Base-by-base conservation (phyloP, 2,113 vertebrate species). In the Osmerus eperlanus region DNA sequence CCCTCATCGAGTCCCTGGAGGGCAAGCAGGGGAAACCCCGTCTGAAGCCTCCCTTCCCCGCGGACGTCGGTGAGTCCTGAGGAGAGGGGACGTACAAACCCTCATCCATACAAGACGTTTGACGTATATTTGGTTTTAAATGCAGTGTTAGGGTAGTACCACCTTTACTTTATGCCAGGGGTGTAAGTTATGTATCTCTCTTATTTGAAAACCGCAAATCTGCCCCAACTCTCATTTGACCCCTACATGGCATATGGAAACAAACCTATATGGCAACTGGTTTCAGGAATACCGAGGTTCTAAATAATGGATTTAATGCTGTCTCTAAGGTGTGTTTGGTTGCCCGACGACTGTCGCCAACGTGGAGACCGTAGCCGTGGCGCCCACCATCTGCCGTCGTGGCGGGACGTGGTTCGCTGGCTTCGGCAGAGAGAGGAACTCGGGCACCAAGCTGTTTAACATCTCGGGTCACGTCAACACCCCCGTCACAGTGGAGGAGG, bases 11-110 rank as follows among this genome's bases (percentile, higher is more conserved):
- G 86, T 98, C 96, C 77, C 89, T 99, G 0, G 97, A 99, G 91
- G 97, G 97, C 73, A 99, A 99, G 83, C 97, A 99, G 91, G 97
- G 97, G 7, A 99, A 99, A 75, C 97, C 97, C 0, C 94, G 96
- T 2, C 93, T 99, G 56, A 99, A 99, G 87, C 97, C 97, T 0
- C 97, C 97, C 1, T 99, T 99, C 82, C 97, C 97, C 0, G 97
- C 96, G 0, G 96, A 97, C 0, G 94, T 99, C 32, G 97, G 95
- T 88, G 55, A 81, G 85, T 85, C 54, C 69, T 28, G 58, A 64
- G 16, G 29, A 16, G 61, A 14, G 16, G 9, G 23, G 25, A 25
- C 3, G 15, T 4, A 29, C 3, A 6, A 23, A 64, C 12, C 23
- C 29, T 41, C 36, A 9, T 41, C 8, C 7, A 0, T 41, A 8